Base-by-base conservation (phyloP, 1,140 invertebrate genomes). In the Branchinecta lindahli region DNA sequence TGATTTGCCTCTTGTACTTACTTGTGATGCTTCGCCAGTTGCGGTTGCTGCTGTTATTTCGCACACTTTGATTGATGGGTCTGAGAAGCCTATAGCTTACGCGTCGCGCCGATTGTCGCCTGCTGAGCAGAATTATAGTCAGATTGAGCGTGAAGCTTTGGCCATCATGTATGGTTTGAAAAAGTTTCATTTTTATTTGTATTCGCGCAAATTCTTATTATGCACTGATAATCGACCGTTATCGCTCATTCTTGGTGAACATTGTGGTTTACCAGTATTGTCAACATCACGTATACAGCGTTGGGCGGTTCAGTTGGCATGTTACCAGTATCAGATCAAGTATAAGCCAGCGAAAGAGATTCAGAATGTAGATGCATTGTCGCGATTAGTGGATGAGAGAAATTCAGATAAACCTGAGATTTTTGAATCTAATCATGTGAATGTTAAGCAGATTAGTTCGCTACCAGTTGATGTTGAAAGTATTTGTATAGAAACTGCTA, bases 151-250 rank as follows among this genome's bases (percentile, higher is more conserved):
- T 46, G 67, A 71, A 71, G 69, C 69, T 66, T 44, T 69, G 52
- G 45, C 44, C 21, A 45, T 69, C 44, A 66, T 69, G 20, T 70
- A 65, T 69, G 66, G 66, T 73, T 47, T 78, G 0, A 71, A 76
- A 65, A 77, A 76, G 70, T 79, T 84, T 73, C 79, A 83, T 70
- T 74, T 83, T 67, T 84, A 81, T 72, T 68, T 83, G 8, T 81
- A 77, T 72, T 80, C 79, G 8, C 71, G 75, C 8, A 71, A 75
- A 44, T 81, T 83, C 68, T 73, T 72, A 6, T 73, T 82, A 18
- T 61, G 77, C 21, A 83, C 81, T 8, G 82, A 83, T 72, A 79
- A 83, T 71, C 76, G 79, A 70, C 79, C 81, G 0, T 73, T 83
- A 44, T 70, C 78, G 8, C 68, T 66, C 8, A 78, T 83, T 21